Conservation (phyloP, 2,888 invertebrate species). For the Cryptosula pallasiana region DNA sequence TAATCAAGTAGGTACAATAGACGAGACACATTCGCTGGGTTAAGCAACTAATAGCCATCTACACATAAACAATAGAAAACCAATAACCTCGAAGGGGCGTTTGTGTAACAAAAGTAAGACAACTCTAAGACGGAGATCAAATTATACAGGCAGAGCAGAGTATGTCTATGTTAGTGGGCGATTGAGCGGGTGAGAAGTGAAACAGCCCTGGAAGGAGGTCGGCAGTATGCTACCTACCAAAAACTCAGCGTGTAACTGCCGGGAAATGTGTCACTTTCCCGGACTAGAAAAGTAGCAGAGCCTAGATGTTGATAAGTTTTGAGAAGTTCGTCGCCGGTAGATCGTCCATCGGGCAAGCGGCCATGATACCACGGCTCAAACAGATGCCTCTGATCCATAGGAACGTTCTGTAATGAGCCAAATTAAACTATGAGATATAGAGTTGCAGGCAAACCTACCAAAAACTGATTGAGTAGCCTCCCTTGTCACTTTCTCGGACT, state of each 20-base stretch:
- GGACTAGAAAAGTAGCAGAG: constrained; percentile 85
- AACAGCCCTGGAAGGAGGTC: too few species aligned
- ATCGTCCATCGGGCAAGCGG: constrained; percentile 64
- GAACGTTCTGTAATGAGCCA: constrained; percentile 1
- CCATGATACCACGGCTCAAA: constrained; percentile 89
- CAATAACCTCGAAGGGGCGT: too few species aligned
- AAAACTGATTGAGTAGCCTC: background rate
- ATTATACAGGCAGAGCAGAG: too few species aligned
- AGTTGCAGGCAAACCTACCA: background rate
- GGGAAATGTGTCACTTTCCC: constrained; percentile 88
- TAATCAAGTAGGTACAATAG: too few species aligned
- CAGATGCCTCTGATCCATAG: constrained; percentile 5
- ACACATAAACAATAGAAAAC: too few species aligned
- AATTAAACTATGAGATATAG: background rate
- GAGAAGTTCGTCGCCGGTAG: constrained; percentile 68
- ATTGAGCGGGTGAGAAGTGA: too few species aligned
- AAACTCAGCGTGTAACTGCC: constrained; percentile 93
- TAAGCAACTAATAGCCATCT: too few species aligned
- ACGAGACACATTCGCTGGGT: too few species aligned
- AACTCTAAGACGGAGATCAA: too few species aligned
- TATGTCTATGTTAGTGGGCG: too few species aligned
- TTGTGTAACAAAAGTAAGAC: too few species aligned
- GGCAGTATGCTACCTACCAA: constrained; percentile 59
- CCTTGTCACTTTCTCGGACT: background rate
- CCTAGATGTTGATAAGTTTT: constrained; percentile 73